These are phyloP conservation scores for Lagria hirta DNA, from an alignment of 2,888 invertebrate species.

Conservation along the genomic window DNA sequence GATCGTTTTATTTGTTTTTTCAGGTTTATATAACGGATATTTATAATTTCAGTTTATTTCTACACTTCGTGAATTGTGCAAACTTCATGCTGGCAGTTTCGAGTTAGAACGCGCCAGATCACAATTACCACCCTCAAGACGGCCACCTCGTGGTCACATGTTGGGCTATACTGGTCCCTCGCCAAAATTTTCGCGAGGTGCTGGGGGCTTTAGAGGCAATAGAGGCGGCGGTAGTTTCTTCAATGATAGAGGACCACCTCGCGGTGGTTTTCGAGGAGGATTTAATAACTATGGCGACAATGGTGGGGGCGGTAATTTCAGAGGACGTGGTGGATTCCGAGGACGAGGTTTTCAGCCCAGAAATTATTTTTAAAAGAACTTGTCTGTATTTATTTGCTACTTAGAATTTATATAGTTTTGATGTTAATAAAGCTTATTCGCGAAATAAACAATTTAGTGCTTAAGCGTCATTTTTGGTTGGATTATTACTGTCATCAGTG, in stretches of 20 bases:
- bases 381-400: too few relatives aligned
- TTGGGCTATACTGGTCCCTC: constrained; percentile 48
- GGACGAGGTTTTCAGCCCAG: too few relatives aligned
- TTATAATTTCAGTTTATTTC: constrained; percentile 60
- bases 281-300: constrained; percentile 32
- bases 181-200: constrained; percentile 53
- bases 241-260: constrained; percentile 25
- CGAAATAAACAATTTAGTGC: too few relatives aligned
- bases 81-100: constrained; percentile 74
- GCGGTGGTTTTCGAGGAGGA: constrained; percentile 32
- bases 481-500: too few relatives aligned
- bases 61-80: constrained; percentile 74
- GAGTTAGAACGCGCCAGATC: constrained; percentile 62
- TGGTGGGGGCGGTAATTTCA: too few relatives aligned
- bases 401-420: too few relatives aligned
- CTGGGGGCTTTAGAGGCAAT: constrained; percentile 34
- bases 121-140: constrained; percentile 57
- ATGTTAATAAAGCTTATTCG: too few relatives aligned
- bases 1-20: too few relatives aligned
- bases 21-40: too few relatives aligned
- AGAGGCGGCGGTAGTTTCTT: constrained; percentile 17
- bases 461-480: too few relatives aligned
- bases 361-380: too few relatives aligned
- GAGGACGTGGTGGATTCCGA: constrained; percentile 36
- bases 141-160: constrained; percentile 56